Evolutionary conservation across 2,797 vertebrate genomes (phyloP).

Genomic region (Pygocentrus nattereri): DNA sequence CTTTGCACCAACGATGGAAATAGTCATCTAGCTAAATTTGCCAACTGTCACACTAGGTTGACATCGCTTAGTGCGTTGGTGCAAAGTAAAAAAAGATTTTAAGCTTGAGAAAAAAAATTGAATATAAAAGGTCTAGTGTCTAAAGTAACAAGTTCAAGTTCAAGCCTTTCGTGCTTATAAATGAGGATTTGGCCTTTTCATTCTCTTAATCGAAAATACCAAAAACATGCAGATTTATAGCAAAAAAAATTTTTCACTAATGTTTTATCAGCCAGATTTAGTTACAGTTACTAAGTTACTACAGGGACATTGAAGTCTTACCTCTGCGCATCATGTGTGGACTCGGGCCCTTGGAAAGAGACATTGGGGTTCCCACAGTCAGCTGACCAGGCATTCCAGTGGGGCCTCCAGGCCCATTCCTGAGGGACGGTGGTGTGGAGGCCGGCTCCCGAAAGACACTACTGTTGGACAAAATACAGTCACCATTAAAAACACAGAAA

Average conservation of each 20-base stretch:
- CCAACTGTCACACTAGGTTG: no score
- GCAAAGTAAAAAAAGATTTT: no score
- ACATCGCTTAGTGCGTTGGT: no score
- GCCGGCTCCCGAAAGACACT: constrained; percentile 59
- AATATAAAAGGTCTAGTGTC: no score
- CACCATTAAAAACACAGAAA: constrained; percentile 49
- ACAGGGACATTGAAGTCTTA: constrained; percentile 62
- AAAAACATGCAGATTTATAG: no score
- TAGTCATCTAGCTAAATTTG: no score
- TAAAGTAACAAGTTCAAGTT: no score
- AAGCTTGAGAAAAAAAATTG: no score
- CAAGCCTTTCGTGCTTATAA: background rate
- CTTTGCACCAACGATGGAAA: no score
- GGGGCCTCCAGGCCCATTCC: constrained; percentile 77
- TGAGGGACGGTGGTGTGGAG: constrained; percentile 80
- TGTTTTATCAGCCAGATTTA: background rate
- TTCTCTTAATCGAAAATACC: no score
- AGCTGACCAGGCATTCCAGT: constrained; percentile 71
- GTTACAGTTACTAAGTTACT: background rate
- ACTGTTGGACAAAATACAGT: constrained; percentile 18
- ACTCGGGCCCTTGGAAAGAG: constrained; percentile 84
- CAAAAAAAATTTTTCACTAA: no score
- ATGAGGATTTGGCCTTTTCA: background rate
- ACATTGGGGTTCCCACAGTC: constrained; percentile 68
- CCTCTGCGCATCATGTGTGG: constrained; percentile 90